Base-by-base conservation (phyloP, 2,797 vertebrate species). In the Catostomus latipinnis region DNA sequence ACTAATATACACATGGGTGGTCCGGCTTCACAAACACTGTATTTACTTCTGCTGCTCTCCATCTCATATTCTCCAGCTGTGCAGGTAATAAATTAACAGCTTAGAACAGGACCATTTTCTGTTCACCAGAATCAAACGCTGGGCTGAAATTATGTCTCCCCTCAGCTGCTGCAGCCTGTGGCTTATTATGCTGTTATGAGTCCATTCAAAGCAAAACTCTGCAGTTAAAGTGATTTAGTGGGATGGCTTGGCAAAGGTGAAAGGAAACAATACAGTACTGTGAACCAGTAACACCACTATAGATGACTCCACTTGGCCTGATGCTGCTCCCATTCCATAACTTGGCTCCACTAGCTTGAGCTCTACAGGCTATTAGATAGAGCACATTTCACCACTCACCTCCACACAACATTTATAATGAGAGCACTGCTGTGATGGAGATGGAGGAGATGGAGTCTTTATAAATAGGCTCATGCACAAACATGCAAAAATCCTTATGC, bases 121-220 rank as follows among this genome's bases (percentile, higher is more conserved):
- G 77, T 80, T 74, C 78, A 60, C 76, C 18, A 56, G 68, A 76
- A 81, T 66, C 45, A 71, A 78, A 78, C 83, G 68, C 74, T 66
- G 74, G 61, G 75, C 85, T 75, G 74, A 82, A 75, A 82, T 76
- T 81, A 83, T 86, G 83, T 81, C 77, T 79, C 81, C 68, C 74
- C 74, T 76, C 58, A 68, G 61, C 74, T 80, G 71, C 83, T 67
- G 50, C 78, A 80, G 87, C 82, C 84, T 68, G 87, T 79, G 83
- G 83, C 83, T 83, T 86, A 88, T 86, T 84, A 87, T 82, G 83
- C 81, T 79, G 82, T 88, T 85, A 88, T 85, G 86, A 83, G 83
- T 78, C 83, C 83, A 86, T 87, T 85, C 81, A 80, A 79, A 76
- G 84, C 77, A 78, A 83, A 84, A 83, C 81, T 86, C 63, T 71